Conservation (phyloP, 1,140 invertebrate species). For the Trachymyrmex cornetzi region DNA sequence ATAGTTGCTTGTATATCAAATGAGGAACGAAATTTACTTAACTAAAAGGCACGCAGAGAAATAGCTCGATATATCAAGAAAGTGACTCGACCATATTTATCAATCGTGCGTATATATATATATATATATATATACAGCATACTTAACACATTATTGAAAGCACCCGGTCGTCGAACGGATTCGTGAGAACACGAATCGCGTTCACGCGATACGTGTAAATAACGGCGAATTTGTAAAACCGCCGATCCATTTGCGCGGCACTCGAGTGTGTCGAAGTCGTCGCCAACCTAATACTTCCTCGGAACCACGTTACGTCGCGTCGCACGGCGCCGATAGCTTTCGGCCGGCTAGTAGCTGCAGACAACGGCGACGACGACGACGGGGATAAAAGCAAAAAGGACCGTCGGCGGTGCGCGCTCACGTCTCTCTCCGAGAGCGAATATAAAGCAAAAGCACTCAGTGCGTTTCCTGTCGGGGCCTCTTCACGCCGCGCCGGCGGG, state of each 20-base stretch:
- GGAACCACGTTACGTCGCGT: slow-evolving; percentile 48
- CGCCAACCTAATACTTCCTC: slow-evolving; percentile 57
- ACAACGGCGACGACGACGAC: slow-evolving; percentile 1
- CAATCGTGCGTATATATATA: not conserved
- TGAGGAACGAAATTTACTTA: not conserved
- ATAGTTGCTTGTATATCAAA: not conserved
- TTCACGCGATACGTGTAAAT: slow-evolving; percentile 47
- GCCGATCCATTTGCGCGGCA: slow-evolving; percentile 59
- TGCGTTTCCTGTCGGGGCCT: slow-evolving; percentile 70
- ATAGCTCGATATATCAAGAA: not conserved
- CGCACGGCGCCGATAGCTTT: slow-evolving; percentile 59
- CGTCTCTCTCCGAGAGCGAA: slow-evolving; percentile 36
- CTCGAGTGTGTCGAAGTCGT: slow-evolving; percentile 61
- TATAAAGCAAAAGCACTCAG: slow-evolving; percentile 73
- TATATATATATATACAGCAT: not conserved
- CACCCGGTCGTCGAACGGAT: slow-evolving; percentile 10
- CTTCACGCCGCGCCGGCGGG: slow-evolving; percentile 44
- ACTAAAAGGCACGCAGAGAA: not conserved
- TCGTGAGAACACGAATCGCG: slow-evolving; percentile 40
- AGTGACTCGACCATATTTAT: slow-evolving; percentile 13
- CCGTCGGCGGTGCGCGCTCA: slow-evolving; percentile 45
- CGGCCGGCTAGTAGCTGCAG: slow-evolving; percentile 55
- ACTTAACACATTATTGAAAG: not conserved
- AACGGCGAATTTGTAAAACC: slow-evolving; percentile 61
- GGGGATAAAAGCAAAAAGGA: slow-evolving; percentile 66